phyloP scores from a whole-genome alignment of 2,888 invertebrate genomes.

The Tetrapedia diversipes region DNA sequence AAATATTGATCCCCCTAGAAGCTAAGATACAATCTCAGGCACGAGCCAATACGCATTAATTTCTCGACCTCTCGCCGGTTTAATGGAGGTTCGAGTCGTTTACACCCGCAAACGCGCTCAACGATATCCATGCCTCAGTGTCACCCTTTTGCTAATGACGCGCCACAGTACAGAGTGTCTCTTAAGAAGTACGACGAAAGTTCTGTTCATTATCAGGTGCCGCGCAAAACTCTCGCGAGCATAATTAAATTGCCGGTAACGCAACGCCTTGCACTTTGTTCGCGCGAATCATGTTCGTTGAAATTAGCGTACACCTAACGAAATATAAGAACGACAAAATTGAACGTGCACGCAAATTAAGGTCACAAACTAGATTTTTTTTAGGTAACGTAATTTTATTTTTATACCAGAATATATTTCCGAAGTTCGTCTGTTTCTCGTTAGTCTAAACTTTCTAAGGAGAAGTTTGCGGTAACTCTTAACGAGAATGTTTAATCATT shows the following conservation, averaged over 20 bases:
- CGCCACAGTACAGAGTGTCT: background rate
- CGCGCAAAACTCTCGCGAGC: background rate
- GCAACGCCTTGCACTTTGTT: conserved; percentile 2
- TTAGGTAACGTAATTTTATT: no score
- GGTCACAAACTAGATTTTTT: no score
- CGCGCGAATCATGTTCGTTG: background rate
- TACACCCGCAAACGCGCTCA: background rate
- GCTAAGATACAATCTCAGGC: conserved; percentile 32
- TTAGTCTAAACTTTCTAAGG: background rate
- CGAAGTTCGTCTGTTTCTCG: background rate
- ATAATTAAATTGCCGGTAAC: conserved; percentile 21
- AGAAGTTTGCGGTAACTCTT: background rate
- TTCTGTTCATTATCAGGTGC: conserved; percentile 12
- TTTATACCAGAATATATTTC: no score
- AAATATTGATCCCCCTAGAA: conserved; percentile 42
- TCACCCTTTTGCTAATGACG: conserved; percentile 25
- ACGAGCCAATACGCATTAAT: conserved; percentile 36
- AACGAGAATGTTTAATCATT: background rate
- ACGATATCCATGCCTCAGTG: conserved; percentile 9
- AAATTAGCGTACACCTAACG: conserved; percentile 31
- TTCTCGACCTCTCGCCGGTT: conserved; percentile 10
- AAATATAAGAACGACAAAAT: conserved; percentile 27
- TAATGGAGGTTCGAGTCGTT: conserved; percentile 21
- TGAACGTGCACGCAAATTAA: conserved; percentile 29
- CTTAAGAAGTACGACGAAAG: background rate